Percentiles rank a stretch among this genome's conserved stretches.
Evolutionary conservation across 1,140 invertebrate species (phyloP).

Genomic region (Drosophila biarmipes): DNA sequence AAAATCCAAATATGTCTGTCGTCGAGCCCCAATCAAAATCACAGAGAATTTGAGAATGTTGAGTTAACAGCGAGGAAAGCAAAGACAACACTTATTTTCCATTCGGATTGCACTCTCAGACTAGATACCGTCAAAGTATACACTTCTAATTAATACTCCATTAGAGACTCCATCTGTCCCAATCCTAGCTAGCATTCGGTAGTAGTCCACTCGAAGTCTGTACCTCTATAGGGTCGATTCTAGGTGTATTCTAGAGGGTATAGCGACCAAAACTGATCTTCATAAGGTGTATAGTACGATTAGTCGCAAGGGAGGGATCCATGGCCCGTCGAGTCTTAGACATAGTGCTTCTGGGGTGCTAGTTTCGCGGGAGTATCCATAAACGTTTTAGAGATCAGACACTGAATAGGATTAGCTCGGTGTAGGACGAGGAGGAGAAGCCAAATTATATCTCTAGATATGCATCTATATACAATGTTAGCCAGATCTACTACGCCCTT

Average conservation of each 20-base stretch:
- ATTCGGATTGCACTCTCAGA: constrained; percentile 46
- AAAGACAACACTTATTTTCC: constrained; percentile 37
- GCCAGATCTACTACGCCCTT: constrained; percentile 28
- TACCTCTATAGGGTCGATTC: constrained; percentile 12
- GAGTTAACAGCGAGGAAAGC: constrained; percentile 24
- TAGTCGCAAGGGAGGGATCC: constrained; percentile 22
- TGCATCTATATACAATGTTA: constrained; percentile 19
- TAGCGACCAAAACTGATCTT: constrained; percentile 71
- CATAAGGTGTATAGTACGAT: constrained; percentile 63
- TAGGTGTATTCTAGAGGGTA: constrained; percentile 23
- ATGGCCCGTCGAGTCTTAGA: constrained; percentile 9
- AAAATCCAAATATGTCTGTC: neutral
- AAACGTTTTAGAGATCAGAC: constrained; percentile 44
- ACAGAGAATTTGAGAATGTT: constrained; percentile 39
- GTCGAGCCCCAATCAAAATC: constrained; percentile 9
- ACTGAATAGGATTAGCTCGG: constrained; percentile 41
- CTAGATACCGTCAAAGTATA: constrained; percentile 33
- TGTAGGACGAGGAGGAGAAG: neutral
- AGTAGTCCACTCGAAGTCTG: constrained; percentile 54
- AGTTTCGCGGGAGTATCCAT: constrained; percentile 9
- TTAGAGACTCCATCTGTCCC: constrained; percentile 36
- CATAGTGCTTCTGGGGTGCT: constrained; percentile 38
- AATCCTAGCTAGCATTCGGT: constrained; percentile 35
- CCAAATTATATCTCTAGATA: neutral
- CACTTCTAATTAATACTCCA: constrained; percentile 25